Percentiles rank a stretch among this genome's conserved stretches.
Conservation (phyloP, 1,140 invertebrate species). For the Caenorhabditis remanei region DNA sequence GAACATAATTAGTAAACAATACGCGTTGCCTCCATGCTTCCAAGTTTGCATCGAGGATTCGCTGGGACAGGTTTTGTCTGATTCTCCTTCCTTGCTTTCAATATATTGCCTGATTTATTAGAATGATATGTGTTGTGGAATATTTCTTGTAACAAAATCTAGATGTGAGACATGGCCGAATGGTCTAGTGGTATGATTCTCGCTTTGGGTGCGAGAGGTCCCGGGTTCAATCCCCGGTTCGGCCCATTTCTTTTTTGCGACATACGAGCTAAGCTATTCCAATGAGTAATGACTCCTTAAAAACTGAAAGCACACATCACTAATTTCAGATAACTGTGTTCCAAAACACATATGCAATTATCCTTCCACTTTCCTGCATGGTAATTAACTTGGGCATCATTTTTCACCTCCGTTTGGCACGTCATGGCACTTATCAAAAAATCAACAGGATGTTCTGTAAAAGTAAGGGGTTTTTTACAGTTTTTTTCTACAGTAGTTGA, state of each 20-base stretch:
- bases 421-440: not conserved
- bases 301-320: too few relatives aligned
- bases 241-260: conserved; percentile 20
- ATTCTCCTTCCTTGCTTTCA: too few relatives aligned
- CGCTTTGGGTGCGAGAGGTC: conserved; percentile 77
- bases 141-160: too few relatives aligned
- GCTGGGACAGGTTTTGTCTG: too few relatives aligned
- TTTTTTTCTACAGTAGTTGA: too few relatives aligned
- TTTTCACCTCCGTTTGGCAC: not conserved
- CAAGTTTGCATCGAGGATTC: too few relatives aligned
- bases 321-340: not conserved
- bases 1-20: too few relatives aligned
- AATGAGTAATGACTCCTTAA: too few relatives aligned
- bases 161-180: conserved; percentile 1
- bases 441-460: not conserved
- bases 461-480: not conserved
- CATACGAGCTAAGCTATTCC: too few relatives aligned
- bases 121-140: too few relatives aligned
- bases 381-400: not conserved
- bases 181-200: conserved; percentile 77
- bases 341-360: conserved; percentile 3
- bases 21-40: too few relatives aligned
- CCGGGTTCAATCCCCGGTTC: conserved; percentile 74
- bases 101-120: too few relatives aligned
- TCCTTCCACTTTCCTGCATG: not conserved